Evolutionary conservation across 2,888 invertebrate species (phyloP).

Genomic region (Eledona agricola): DNA sequence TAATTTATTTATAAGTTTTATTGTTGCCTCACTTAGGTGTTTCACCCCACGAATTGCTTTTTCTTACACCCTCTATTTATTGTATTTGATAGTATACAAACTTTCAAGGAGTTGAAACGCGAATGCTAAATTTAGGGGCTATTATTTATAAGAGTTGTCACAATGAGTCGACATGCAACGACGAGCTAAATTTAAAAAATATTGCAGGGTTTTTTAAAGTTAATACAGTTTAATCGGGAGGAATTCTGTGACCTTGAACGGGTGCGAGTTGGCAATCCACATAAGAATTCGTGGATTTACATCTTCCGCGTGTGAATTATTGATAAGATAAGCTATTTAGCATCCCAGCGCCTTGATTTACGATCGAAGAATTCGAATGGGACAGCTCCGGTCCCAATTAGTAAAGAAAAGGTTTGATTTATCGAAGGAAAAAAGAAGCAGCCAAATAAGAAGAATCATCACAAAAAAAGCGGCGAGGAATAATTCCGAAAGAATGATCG

Average conservation of each 20-base stretch:
- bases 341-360: constrained; percentile 1
- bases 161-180: constrained; percentile 9
- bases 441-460: constrained; percentile 1
- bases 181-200: constrained; percentile 7
- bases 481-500: too few relatives aligned
- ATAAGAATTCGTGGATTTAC: too few relatives aligned
- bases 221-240: too few relatives aligned
- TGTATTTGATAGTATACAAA: constrained; percentile 24
- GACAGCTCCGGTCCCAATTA: not conserved
- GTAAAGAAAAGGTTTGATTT: constrained; percentile 3
- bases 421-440: too few relatives aligned
- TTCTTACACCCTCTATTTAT: too few relatives aligned
- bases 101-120: constrained; percentile 10
- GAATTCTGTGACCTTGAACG: too few relatives aligned
- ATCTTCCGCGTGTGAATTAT: too few relatives aligned
- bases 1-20: constrained; percentile 38
- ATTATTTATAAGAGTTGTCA: constrained; percentile 15
- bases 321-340: too few relatives aligned
- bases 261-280: too few relatives aligned
- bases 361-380: not conserved
- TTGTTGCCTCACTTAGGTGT: constrained; percentile 33
- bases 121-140: constrained; percentile 6
- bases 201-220: too few relatives aligned
- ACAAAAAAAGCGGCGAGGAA: constrained; percentile 2
- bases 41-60: too few relatives aligned